phyloP scores from a whole-genome alignment of 2,888 invertebrate genomes.

The Podotricha telesiphe region DNA sequence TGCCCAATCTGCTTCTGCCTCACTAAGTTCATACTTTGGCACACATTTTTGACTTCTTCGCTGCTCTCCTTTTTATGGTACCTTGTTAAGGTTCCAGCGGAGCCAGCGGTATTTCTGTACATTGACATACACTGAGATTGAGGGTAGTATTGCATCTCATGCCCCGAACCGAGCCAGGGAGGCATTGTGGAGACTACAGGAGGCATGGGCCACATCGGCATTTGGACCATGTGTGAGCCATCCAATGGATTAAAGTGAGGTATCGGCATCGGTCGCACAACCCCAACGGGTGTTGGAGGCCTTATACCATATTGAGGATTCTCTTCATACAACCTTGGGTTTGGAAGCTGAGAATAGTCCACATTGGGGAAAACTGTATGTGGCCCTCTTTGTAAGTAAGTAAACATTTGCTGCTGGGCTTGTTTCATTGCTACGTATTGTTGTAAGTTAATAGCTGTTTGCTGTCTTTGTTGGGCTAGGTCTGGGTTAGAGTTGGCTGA shows the following conservation, averaged over 20 bases:
- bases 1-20: constrained; percentile 80
- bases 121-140: constrained; percentile 75
- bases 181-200: constrained; percentile 70
- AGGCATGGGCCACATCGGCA: constrained; percentile 76
- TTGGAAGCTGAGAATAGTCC: constrained; percentile 61
- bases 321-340: constrained; percentile 66
- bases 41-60: constrained; percentile 70
- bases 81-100: constrained; percentile 76
- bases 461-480: constrained; percentile 74
- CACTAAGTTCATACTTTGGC: constrained; percentile 82
- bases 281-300: constrained; percentile 69
- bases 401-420: constrained; percentile 79
- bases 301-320: constrained; percentile 67
- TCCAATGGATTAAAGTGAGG: constrained; percentile 64
- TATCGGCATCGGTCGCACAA: constrained; percentile 66
- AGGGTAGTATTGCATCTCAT: constrained; percentile 77
- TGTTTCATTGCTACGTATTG: constrained; percentile 82
- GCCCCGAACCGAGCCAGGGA: constrained; percentile 70
- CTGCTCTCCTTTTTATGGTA: constrained; percentile 74
- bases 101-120: constrained; percentile 77
- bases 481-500: constrained; percentile 60
- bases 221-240: constrained; percentile 69
- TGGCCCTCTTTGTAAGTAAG: constrained; percentile 73
- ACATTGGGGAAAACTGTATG: constrained; percentile 75
- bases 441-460: constrained; percentile 77